These are phyloP conservation scores for Drosophila lutescens DNA, from an alignment of 2,888 invertebrate genomes.

Conservation along the genomic window DNA sequence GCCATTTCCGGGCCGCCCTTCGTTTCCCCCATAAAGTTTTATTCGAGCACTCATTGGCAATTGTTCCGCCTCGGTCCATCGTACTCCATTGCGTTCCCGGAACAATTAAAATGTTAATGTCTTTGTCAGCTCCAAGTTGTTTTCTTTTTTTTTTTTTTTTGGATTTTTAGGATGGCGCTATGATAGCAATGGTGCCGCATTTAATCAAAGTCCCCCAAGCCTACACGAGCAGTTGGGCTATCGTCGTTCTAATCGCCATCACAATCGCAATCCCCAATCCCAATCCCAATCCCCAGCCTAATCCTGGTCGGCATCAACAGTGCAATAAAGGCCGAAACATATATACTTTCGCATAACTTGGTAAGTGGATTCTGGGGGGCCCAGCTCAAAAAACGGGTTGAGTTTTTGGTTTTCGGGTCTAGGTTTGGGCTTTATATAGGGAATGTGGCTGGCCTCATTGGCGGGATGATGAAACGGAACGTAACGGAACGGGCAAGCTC, in stretches of 20 bases:
- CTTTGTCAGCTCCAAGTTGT: slow-evolving; percentile 12
- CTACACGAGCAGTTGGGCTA: background rate
- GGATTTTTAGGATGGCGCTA: background rate
- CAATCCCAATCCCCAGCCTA: slow-evolving; percentile 7
- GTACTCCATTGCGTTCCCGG: slow-evolving; percentile 10
- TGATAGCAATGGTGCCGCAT: slow-evolving; percentile 4
- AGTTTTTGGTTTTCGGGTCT: no score
- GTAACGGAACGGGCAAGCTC: slow-evolving; percentile 50
- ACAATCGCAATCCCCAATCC: slow-evolving; percentile 12
- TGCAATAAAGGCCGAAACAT: slow-evolving; percentile 17
- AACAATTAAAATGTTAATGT: slow-evolving; percentile 36
- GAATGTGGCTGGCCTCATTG: slow-evolving; percentile 7
- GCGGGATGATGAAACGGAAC: slow-evolving; percentile 44
- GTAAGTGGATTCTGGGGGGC: slow-evolving; percentile 4
- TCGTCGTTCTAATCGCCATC: slow-evolving; percentile 4
- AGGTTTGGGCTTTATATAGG: background rate
- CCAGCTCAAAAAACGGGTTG: slow-evolving; percentile 3
- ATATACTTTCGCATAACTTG: slow-evolving; percentile 5
- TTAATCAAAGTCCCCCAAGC: slow-evolving; percentile 6
- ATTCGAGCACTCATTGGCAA: slow-evolving; percentile 18
- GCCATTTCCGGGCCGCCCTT: slow-evolving; percentile 2
- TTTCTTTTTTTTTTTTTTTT: background rate
- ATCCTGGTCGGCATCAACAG: slow-evolving; percentile 7
- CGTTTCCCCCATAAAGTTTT: slow-evolving; percentile 16
- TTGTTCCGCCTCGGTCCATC: slow-evolving; percentile 27